These are phyloP conservation scores for Brachypteracias leptosomus DNA, from an alignment of 2,113 vertebrate species.

Conservation along the genomic window DNA sequence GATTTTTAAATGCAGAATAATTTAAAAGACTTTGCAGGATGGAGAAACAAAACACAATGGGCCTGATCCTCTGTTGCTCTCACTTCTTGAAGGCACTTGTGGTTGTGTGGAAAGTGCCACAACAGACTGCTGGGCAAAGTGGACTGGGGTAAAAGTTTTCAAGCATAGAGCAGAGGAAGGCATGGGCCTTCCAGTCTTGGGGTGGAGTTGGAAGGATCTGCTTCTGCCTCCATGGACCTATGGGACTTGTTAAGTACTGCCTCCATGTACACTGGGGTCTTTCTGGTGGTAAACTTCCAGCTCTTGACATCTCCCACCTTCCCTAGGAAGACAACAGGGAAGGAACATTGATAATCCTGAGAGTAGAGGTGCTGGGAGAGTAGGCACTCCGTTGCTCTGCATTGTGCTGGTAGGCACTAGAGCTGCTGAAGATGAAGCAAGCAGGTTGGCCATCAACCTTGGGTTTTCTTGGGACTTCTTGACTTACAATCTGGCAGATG, in stretches of 20 bases:
- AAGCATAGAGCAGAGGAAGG: background rate
- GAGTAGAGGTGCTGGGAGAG: background rate
- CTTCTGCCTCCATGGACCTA: background rate
- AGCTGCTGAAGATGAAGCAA: background rate
- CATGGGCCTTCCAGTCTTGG: rapidly evolving
- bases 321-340: background rate
- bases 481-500: too few species aligned
- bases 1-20: background rate
- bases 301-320: background rate
- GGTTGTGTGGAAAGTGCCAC: background rate
- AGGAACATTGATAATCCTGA: background rate
- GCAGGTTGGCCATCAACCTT: background rate
- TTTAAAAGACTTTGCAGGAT: background rate
- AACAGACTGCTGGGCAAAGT: background rate
- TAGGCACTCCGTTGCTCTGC: background rate
- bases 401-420: background rate
- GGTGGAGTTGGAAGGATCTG: background rate
- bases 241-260: background rate
- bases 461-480: background rate
- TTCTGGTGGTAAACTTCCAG: background rate
- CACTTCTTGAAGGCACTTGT: background rate
- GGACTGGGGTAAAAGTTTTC: background rate
- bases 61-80: background rate
- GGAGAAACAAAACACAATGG: background rate
- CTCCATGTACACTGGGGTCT: background rate